phyloP scores from a whole-genome alignment of 1,140 invertebrate species.

The Wiebesia pumilae region DNA sequence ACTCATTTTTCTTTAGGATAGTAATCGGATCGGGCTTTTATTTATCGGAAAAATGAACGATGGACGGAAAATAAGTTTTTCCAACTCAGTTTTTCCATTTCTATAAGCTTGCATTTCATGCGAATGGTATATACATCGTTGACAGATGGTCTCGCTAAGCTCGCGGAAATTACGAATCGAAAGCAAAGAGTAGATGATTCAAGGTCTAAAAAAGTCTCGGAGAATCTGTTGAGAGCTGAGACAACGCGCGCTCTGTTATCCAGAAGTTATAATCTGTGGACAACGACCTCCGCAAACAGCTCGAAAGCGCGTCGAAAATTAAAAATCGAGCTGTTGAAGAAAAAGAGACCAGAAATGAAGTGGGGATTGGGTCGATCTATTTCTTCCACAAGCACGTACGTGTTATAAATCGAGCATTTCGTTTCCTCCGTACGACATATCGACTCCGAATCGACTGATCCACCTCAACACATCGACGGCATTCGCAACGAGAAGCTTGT shows the following conservation, averaged over 20 bases:
- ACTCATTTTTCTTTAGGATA: background rate
- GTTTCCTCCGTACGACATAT: background rate
- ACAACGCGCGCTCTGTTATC: background rate
- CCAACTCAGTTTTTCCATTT: background rate
- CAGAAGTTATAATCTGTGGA: background rate
- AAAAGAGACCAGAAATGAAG: background rate
- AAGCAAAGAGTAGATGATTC: background rate
- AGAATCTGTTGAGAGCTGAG: background rate
- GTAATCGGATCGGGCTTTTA: background rate
- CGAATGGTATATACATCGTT: background rate
- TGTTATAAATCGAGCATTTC: constrained; percentile 14
- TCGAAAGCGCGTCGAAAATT: background rate
- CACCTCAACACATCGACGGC: background rate
- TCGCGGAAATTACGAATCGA: background rate
- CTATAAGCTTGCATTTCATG: background rate
- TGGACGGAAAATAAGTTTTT: background rate
- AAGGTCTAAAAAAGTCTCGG: background rate
- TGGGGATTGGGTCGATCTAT: constrained; percentile 1
- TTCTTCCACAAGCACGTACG: background rate
- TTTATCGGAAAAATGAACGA: background rate
- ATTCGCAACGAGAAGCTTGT: background rate
- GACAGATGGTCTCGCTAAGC: background rate
- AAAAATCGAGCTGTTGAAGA: background rate
- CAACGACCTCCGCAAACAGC: too few species aligned
- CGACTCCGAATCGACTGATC: background rate